A percentile compares a stretch with the other conserved stretches of the same genome.
Evolutionary conservation across 2,797 vertebrate species (phyloP).

Genomic region (Neosilurus hyrtlii): DNA sequence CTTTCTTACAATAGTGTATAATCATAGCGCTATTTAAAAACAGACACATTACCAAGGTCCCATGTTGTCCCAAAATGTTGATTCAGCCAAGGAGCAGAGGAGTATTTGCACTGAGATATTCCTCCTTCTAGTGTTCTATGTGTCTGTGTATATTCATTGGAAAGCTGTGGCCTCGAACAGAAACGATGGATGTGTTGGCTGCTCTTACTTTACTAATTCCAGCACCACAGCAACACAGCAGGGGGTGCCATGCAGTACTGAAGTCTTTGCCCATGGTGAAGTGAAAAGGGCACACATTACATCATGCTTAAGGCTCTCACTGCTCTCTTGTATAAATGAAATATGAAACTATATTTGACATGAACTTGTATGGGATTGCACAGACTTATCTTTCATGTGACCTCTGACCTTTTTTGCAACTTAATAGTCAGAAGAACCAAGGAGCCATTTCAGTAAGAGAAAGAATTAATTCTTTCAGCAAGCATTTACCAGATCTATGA

Average conservation of each 20-base stretch:
- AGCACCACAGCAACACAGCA: slow-evolving; percentile 63
- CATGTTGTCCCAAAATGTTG: slow-evolving; percentile 34
- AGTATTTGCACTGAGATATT: slow-evolving; percentile 68
- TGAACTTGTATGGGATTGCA: too few species aligned
- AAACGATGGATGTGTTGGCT: slow-evolving; percentile 71
- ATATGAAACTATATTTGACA: slow-evolving; percentile 6
- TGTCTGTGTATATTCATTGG: slow-evolving; percentile 34
- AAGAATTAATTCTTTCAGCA: slow-evolving; percentile 38
- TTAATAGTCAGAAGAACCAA: slow-evolving; percentile 23
- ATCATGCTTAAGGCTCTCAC: slow-evolving; percentile 5
- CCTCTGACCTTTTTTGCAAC: slow-evolving; percentile 19
- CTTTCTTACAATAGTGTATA: neutral
- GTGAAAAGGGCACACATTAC: slow-evolving; percentile 27
- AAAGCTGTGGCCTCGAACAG: slow-evolving; percentile 54
- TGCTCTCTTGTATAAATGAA: neutral
- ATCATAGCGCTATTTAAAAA: neutral
- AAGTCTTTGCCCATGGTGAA: slow-evolving; percentile 6
- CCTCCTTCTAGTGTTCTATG: slow-evolving; percentile 49
- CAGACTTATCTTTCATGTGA: neutral
- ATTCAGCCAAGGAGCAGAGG: neutral
- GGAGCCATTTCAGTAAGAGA: neutral
- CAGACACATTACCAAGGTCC: slow-evolving; percentile 14
- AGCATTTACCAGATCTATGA: slow-evolving; percentile 14
- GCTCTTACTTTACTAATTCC: slow-evolving; percentile 63
- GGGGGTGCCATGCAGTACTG: slow-evolving; percentile 45